Evolutionary conservation across 1,140 invertebrate species (phyloP).

Genomic region (Diachasma alloeum): DNA sequence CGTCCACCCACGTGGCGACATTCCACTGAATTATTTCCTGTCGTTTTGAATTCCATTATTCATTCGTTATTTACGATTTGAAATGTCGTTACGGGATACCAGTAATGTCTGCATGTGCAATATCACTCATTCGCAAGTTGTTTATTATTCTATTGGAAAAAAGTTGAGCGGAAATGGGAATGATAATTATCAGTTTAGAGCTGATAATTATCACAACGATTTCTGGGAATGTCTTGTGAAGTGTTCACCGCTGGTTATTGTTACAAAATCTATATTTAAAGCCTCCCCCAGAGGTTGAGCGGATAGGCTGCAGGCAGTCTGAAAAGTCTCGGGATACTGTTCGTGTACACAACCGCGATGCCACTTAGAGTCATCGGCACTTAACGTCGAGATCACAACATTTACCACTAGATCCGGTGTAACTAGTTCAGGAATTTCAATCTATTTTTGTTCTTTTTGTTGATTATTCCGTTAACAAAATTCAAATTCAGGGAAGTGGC

Average conservation of each 20-base stretch:
- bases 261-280: conserved; percentile 31
- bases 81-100: not conserved
- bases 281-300: not conserved
- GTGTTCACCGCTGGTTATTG: conserved; percentile 24
- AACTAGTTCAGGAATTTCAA: conserved; percentile 17
- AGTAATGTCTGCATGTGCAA: not conserved
- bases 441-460: not conserved
- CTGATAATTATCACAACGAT: not conserved
- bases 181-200: no score
- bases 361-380: conserved; percentile 24
- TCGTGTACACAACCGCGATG: not conserved
- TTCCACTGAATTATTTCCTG: not conserved
- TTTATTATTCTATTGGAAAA: no score
- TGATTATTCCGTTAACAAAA: no score
- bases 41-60: not conserved
- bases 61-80: not conserved
- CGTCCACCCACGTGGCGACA: not conserved
- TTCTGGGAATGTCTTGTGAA: not conserved
- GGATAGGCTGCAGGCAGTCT: not conserved
- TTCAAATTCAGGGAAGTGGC: not conserved
- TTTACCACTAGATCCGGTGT: conserved; percentile 3
- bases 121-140: not conserved
- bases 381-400: conserved; percentile 10
- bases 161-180: no score
- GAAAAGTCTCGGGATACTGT: not conserved